phyloP scores from a whole-genome alignment of 1,140 invertebrate species.

The Diabrotica virgifera region DNA sequence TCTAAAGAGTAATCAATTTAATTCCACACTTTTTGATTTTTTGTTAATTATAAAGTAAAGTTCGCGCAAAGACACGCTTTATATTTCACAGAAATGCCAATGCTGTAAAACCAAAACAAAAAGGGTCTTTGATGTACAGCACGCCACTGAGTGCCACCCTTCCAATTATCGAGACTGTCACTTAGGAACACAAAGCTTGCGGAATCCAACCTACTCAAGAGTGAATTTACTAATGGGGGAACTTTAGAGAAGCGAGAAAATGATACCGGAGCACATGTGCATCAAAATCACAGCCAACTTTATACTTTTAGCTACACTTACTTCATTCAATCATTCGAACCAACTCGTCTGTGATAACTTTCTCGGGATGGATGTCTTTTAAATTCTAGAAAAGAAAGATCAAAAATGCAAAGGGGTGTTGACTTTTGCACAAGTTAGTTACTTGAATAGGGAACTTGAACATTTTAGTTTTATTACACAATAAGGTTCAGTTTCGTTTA shows the following conservation, averaged over 20 bases:
- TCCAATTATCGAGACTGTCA: constrained; percentile 22
- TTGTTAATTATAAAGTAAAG: too few relatives aligned
- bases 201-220: constrained; percentile 19
- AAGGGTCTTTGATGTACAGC: background rate
- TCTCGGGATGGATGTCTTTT: background rate
- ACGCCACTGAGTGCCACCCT: constrained; percentile 11
- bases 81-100: too few relatives aligned
- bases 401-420: background rate
- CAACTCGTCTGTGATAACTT: background rate
- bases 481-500: too few relatives aligned
- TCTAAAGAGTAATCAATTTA: too few relatives aligned
- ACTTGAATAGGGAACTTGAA: too few relatives aligned
- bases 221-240: constrained; percentile 21
- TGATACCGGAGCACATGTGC: constrained; percentile 8
- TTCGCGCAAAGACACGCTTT: too few relatives aligned
- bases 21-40: too few relatives aligned
- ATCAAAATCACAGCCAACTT: constrained; percentile 10
- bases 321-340: background rate
- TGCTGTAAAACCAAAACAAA: background rate
- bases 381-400: background rate
- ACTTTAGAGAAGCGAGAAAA: constrained; percentile 14
- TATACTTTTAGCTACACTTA: constrained; percentile 10
- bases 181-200: constrained; percentile 20
- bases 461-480: too few relatives aligned
- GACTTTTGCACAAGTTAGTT: background rate